Percentiles rank a stretch among this genome's conserved stretches.
phyloP scores from a whole-genome alignment of 2,888 invertebrate genomes.

The Hymenopus coronatus region DNA sequence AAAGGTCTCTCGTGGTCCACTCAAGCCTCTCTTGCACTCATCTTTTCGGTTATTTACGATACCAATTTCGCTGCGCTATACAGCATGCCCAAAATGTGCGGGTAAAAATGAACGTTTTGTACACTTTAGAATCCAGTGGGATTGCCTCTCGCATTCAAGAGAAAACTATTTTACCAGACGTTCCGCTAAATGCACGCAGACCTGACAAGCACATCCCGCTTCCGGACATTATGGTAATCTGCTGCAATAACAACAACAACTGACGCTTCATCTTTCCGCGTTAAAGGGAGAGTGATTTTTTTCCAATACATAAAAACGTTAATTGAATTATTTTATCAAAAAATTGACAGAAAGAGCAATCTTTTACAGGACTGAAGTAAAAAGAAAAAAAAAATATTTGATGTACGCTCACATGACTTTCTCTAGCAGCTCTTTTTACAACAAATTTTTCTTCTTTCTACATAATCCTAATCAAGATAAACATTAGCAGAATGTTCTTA shows the following conservation, averaged over 20 bases:
- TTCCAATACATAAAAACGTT: too few relatives aligned
- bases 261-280: background rate
- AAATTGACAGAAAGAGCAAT: too few relatives aligned
- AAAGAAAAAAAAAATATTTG: too few relatives aligned
- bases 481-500: too few relatives aligned
- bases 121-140: background rate
- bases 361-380: too few relatives aligned
- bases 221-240: background rate
- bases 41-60: background rate
- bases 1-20: background rate
- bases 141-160: background rate
- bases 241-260: background rate
- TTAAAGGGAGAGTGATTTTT: too few relatives aligned
- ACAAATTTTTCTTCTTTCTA: too few relatives aligned
- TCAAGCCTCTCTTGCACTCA: background rate
- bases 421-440: too few relatives aligned
- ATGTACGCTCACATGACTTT: too few relatives aligned
- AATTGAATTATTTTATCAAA: too few relatives aligned
- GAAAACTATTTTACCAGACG: background rate
- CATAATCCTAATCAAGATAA: too few relatives aligned
- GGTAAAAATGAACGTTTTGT: background rate
- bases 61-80: background rate
- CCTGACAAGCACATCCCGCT: background rate
- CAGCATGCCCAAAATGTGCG: background rate
- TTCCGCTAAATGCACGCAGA: background rate